These are phyloP conservation scores for Alosa sapidissima DNA, from an alignment of 2,797 vertebrate genomes.

Conservation along the genomic window DNA sequence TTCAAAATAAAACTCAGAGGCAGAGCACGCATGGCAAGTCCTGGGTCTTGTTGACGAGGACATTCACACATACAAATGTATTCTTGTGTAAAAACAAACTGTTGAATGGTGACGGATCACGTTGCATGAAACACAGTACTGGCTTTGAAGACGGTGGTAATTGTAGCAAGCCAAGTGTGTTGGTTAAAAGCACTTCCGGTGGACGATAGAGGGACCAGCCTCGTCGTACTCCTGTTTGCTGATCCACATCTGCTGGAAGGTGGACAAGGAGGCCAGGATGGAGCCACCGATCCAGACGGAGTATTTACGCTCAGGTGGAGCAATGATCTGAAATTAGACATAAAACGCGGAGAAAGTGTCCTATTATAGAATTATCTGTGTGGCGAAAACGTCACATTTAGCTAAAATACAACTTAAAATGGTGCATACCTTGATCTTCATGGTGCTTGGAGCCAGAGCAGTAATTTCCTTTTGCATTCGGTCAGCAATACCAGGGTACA, in stretches of 20 bases:
- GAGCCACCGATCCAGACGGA: slow-evolving; percentile 98
- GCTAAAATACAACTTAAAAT: neutral
- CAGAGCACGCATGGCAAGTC: slow-evolving; percentile 60
- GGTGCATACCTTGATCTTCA: slow-evolving; percentile 87
- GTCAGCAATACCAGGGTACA: slow-evolving; percentile 95
- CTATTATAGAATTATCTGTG: neutral
- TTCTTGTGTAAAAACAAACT: slow-evolving; percentile 86
- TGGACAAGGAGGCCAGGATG: slow-evolving; percentile 86
- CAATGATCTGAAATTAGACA: slow-evolving; percentile 84
- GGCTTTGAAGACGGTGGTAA: neutral
- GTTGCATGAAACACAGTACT: neutral
- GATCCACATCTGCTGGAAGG: slow-evolving; percentile 93
- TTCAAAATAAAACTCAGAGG: slow-evolving; percentile 41
- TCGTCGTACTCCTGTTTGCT: slow-evolving; percentile 94
- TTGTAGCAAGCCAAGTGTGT: neutral
- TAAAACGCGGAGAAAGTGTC: neutral
- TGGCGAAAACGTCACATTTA: neutral
- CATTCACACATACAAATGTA: slow-evolving; percentile 83
- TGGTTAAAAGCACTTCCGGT: slow-evolving; percentile 86
- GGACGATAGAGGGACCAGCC: slow-evolving; percentile 85
- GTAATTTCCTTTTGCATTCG: slow-evolving; percentile 97
- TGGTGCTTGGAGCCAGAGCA: slow-evolving; percentile 90
- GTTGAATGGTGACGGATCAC: slow-evolving; percentile 70
- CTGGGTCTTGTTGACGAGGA: slow-evolving; percentile 72
- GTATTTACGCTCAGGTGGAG: slow-evolving; percentile 98